Base-by-base conservation (phyloP, 2,113 vertebrate genomes). In the Xenopus laevis region DNA sequence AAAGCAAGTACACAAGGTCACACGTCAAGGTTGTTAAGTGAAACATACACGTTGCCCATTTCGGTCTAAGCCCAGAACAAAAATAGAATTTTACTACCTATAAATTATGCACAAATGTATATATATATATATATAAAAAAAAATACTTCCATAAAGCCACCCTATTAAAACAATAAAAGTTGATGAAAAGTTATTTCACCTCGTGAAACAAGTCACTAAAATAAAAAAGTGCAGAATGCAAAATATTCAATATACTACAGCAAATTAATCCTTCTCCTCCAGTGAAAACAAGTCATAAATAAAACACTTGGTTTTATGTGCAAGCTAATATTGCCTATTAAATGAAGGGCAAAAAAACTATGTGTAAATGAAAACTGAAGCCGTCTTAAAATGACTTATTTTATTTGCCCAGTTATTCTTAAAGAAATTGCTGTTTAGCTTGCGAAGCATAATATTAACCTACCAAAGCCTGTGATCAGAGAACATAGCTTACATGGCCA, bases 251-350 rank as follows among this genome's bases (percentile, higher is more conserved):
- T 71, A 71, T 33, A 62, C 45, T 45, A 71, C 70, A 62, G 70
- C 58, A 63, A 62, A 71, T 71, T 71, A 71, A 71, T 71, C 70
- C 60, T 71, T 71, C 70, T 62, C 70, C 70, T 71, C 61, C 13
- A 30, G 70, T 33, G 27, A 71, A 71, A 71, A 71, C 70, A 71
- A 71, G 47, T 17, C 70, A 71, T 71, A 63, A 71, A 71, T 71
- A 63, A 71, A 61, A 18, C 17, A 18, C 13, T 62, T n/a, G 1
- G 47, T 50, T 50, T 16, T 50, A 12, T 10, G 15, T 4, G 15
- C 47, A 50, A 52, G 11, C 69, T 10, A 50, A 50, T 4, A 40
- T 50, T 61, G 57, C 45, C 44, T 1, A 23, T 58, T 47, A 33
- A 40, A 30, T 15, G 59, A 62, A 71, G 58, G 70, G 44, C 59